Base-by-base conservation (phyloP, 2,888 invertebrate species). In the Drosophila anceps region DNA sequence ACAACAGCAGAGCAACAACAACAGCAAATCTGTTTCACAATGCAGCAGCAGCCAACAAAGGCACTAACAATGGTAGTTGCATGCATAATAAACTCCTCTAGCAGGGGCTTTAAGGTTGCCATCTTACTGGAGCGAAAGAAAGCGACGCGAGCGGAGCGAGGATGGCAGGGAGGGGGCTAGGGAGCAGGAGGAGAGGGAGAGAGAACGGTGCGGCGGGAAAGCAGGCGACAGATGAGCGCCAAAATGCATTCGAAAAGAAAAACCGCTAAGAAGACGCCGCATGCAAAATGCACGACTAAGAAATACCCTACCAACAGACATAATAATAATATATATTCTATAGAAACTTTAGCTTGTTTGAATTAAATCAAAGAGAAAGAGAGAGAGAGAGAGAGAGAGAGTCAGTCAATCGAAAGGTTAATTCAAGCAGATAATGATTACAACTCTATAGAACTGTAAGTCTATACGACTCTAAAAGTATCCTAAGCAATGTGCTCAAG, bases 11-110 rank as follows among this genome's bases (percentile, higher is more conserved):
- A 41, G 3, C 41, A 46, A 29, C 29, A 60, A 13, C 43, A 35
- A 59, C 50, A 35, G 46, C 61, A 64, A 67, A 69, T 77, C 73
- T 69, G 77, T 69, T 63, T 35, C 63, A 76, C 75, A 75, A 76
- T 73, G 73, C 68, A 66, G 54, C 48, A 29, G 29, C 69, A 69
- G 59, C 33, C 59, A 65, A 62, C 69, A 72, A 69, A 60, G 68
- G 64, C 61, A 76, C 69, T 50, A 75, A 78, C 80, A 78, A 75
- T 68, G 71, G 48, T 75, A 73, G 79, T 72, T 79, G 79, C 82
- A 79, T 76, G 82, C 82, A 81, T 81, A 82, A 81, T 82, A 81
- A 81, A 79, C 82, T 79, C 76, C 76, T 70, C 73, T 71, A 53
- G 76, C 64, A 61, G 67, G 29, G 51, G 69, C 67, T 74, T 74